Base-by-base conservation (phyloP, 1,140 invertebrate genomes). In the Aleiodes sp. region DNA sequence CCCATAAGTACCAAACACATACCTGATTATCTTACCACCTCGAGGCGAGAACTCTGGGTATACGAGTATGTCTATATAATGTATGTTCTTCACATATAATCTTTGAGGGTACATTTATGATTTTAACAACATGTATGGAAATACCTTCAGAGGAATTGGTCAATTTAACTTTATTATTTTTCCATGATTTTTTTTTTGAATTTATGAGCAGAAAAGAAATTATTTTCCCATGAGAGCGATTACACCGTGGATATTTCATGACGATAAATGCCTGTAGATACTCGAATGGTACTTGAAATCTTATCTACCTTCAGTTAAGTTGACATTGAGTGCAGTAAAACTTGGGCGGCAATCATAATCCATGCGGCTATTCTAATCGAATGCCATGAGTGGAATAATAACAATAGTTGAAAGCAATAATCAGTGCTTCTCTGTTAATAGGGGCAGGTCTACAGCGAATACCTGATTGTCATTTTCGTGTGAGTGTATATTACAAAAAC, bases 1-100 rank as follows among this genome's bases (percentile, higher is more conserved):
- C 9, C 35, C 14, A 56, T 56, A 56, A 56, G 46, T 24, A 56
- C 16, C 16, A 2, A 26, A 19, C 16, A 26, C 21, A 24, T 61
- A 33, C 29, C 37, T 63, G 60, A 21, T 63, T 63, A 63, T 63
- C 60, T 39, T n/a, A 24, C 8, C 60, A 63, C 60, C 35, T 63
- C 60, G 60, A 63, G 60, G 60, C 60, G 60, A 63, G 60, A 63
- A 41, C 60, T 39, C 56, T 10, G 21, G 26, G 31, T 59, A 28
- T 9, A 21, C 39, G n/a, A n/a, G n/a, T n/a, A n/a, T n/a, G n/a
- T n/a, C n/a, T n/a, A n/a, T n/a, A n/a, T n/a, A n/a, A n/a, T n/a
- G n/a, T n/a, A n/a, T n/a, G n/a, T n/a, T n/a, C n/a, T n/a, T n/a
- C n/a, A n/a, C n/a, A n/a, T n/a, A n/a, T n/a, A n/a, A n/a, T n/a